These are phyloP conservation scores for Sciurus vulgaris DNA, from an alignment of 2,797 vertebrate species.

Conservation along the genomic window DNA sequence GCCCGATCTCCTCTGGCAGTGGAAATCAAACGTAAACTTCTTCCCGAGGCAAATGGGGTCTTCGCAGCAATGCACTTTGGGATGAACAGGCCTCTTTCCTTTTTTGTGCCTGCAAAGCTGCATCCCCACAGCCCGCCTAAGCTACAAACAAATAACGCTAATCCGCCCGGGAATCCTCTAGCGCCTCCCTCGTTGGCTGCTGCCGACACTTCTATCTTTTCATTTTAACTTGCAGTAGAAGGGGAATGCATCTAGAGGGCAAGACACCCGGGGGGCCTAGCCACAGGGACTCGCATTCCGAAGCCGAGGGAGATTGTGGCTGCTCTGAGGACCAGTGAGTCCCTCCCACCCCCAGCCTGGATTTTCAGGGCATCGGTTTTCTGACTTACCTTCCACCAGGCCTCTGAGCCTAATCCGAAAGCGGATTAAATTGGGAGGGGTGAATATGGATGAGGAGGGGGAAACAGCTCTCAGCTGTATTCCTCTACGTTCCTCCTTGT, in stretches of 20 bases:
- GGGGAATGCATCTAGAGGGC: conserved; percentile 2
- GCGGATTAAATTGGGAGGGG: conserved; percentile 62
- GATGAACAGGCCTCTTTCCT: conserved; percentile 49
- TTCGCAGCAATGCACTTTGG: conserved; percentile 45
- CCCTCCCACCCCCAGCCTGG: background rate
- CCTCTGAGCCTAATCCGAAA: conserved; percentile 70
- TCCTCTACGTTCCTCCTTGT: conserved; percentile 34
- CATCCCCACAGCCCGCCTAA: conserved; percentile 64
- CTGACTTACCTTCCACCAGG: conserved; percentile 57
- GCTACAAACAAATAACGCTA: conserved; percentile 79
- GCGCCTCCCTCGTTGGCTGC: conserved; percentile 38
- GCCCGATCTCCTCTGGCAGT: conserved; percentile 13
- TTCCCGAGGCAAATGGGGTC: conserved; percentile 25
- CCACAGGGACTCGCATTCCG: background rate
- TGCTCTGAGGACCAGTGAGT: background rate
- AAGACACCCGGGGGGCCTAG: background rate
- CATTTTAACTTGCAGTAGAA: conserved; percentile 47
- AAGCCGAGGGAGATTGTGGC: background rate
- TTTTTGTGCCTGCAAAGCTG: conserved; percentile 73
- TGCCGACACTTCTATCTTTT: conserved; percentile 47
- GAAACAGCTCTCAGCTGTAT: conserved; percentile 22
- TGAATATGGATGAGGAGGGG: background rate
- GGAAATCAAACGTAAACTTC: conserved; percentile 71
- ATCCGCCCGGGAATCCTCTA: conserved; percentile 77
- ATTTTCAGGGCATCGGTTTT: conserved; percentile 57